Percentiles rank a stretch among this genome's conserved stretches.
Evolutionary conservation across 2,888 invertebrate genomes (phyloP).

Genomic region (Scaptomyza reducta): DNA sequence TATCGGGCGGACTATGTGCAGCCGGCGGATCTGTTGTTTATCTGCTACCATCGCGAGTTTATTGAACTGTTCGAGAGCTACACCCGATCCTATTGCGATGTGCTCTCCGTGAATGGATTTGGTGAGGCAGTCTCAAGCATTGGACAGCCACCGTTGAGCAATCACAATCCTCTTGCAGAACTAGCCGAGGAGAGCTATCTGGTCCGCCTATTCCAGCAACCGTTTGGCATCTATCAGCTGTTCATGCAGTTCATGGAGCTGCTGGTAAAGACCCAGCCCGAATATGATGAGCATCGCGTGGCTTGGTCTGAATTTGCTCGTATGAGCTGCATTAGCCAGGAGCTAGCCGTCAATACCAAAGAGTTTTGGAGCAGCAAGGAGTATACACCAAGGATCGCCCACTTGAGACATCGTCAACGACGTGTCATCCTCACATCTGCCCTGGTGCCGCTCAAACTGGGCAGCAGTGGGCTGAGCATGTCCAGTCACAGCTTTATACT

Average conservation of each 20-base stretch:
- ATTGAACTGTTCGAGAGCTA: conserved; percentile 89
- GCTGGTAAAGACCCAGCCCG: conserved; percentile 68
- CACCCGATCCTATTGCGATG: conserved; percentile 89
- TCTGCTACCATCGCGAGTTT: conserved; percentile 89
- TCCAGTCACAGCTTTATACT: conserved; percentile 92
- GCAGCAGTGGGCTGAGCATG: conserved; percentile 88
- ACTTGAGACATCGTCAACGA: conserved; percentile 87
- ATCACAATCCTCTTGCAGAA: conserved; percentile 52
- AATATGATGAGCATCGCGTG: conserved; percentile 75
- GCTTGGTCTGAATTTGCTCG: conserved; percentile 80
- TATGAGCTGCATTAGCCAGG: conserved; percentile 80
- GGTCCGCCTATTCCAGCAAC: conserved; percentile 78
- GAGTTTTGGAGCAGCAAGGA: conserved; percentile 84
- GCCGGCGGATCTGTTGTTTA: conserved; percentile 88
- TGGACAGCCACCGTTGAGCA: conserved; percentile 69
- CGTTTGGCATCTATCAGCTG: conserved; percentile 80
- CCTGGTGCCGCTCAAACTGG: conserved; percentile 88
- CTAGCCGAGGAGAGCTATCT: conserved; percentile 68
- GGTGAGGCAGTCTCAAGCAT: conserved; percentile 87
- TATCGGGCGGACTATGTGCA: conserved; percentile 87
- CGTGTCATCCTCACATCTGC: conserved; percentile 92
- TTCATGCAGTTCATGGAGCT: conserved; percentile 80
- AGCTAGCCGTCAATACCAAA: conserved; percentile 81
- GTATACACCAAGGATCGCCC: conserved; percentile 79
- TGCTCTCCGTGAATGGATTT: conserved; percentile 90